phyloP scores from a whole-genome alignment of 2,888 invertebrate species.

The Orthosia incerta region DNA sequence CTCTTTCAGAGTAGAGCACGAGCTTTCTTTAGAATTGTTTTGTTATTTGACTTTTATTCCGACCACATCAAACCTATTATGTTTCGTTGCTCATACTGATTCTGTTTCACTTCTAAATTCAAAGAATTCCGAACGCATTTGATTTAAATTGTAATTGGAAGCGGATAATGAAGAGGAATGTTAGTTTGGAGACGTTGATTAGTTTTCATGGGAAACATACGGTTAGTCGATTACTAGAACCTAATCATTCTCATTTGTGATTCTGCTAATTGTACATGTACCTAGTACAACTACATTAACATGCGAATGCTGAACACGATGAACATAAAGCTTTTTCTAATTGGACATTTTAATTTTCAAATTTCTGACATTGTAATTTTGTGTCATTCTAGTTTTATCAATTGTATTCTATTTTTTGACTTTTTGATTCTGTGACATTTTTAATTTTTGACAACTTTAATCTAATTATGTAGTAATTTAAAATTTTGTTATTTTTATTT shows the following conservation, averaged over 20 bases:
- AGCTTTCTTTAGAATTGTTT: constrained; percentile 78
- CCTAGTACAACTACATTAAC: too few relatives aligned
- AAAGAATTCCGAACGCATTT: constrained; percentile 49
- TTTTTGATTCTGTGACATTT: too few relatives aligned
- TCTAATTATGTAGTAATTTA: too few relatives aligned
- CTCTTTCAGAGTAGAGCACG: constrained; percentile 81
- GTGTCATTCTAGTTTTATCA: too few relatives aligned
- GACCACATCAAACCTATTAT: constrained; percentile 71
- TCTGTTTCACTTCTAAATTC: constrained; percentile 45
- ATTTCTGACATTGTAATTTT: too few relatives aligned
- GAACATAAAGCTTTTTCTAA: too few relatives aligned
- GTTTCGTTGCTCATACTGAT: constrained; percentile 62
- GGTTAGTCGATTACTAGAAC: constrained; percentile 13
- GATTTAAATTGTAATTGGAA: constrained; percentile 53
- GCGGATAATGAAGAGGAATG: constrained; percentile 38
- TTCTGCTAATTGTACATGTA: neutral
- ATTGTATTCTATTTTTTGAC: too few relatives aligned
- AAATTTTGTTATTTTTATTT: too few relatives aligned
- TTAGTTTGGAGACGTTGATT: constrained; percentile 32
- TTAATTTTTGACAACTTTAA: too few relatives aligned
- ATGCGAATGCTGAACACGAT: too few relatives aligned
- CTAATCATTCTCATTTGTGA: constrained; percentile 5
- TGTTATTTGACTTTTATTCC: constrained; percentile 73
- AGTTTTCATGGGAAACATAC: constrained; percentile 35
- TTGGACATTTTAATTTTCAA: too few relatives aligned